Evolutionary conservation across 1,140 invertebrate species (phyloP).

Genomic region (Drosophila pectinifera): DNA sequence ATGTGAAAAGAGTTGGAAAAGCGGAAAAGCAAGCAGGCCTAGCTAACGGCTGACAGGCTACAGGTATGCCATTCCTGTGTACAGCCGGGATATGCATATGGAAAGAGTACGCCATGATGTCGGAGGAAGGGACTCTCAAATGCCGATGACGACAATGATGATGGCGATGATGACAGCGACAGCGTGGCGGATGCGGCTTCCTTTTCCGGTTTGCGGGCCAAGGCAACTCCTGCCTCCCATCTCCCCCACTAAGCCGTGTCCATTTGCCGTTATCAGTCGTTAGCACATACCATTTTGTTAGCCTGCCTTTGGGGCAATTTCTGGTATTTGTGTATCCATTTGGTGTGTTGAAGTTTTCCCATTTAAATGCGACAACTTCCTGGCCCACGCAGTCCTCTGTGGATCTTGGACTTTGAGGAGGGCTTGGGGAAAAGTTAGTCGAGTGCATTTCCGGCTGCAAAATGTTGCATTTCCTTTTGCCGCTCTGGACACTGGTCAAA

Average conservation of each 20-base stretch:
- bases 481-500: slow-evolving; percentile 31
- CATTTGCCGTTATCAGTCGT: slow-evolving; percentile 54
- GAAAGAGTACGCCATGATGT: slow-evolving; percentile 4
- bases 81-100: slow-evolving; percentile 6
- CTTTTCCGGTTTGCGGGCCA: slow-evolving; percentile 45
- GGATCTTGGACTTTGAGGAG: slow-evolving; percentile 16
- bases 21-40: slow-evolving; percentile 46
- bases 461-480: slow-evolving; percentile 71
- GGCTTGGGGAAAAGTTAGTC: slow-evolving; percentile 53
- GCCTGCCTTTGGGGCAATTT: slow-evolving; percentile 23
- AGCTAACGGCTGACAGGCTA: slow-evolving; percentile 31
- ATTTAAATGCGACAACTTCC: slow-evolving; percentile 71
- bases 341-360: slow-evolving; percentile 63
- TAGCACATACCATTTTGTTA: slow-evolving; percentile 36
- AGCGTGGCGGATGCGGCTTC: slow-evolving; percentile 47
- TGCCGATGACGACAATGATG: slow-evolving; percentile 41
- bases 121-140: slow-evolving; percentile 26
- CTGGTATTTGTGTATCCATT: slow-evolving; percentile 47
- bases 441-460: slow-evolving; percentile 67
- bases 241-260: slow-evolving; percentile 26
- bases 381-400: slow-evolving; percentile 6
- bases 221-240: not conserved
- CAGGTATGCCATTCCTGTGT: slow-evolving; percentile 9
- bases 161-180: slow-evolving; percentile 35
- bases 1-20: slow-evolving; percentile 52